Base-by-base conservation (phyloP, 2,797 vertebrate genomes). In the Lepilemur septentrionalis region DNA sequence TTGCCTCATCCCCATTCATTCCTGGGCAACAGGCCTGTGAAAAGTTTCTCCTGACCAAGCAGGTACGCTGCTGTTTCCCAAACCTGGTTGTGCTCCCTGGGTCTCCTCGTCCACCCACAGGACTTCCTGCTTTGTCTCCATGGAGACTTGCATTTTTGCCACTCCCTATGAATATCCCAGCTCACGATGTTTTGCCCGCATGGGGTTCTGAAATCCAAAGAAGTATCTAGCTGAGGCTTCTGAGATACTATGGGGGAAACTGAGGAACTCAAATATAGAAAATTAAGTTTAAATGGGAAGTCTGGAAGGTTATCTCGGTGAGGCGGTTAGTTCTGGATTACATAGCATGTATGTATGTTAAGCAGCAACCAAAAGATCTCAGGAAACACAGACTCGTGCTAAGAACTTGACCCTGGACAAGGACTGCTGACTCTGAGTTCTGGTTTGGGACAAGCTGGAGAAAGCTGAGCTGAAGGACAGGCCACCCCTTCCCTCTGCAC, bases 271-370 rank as follows among this genome's bases (percentile, higher is more conserved):
- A 70, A 5, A 57, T 30, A 32, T 0, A 48, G 57, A 85, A 11
- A 73, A 7, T 32, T 15, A 82, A 14, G 14, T 48, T 23, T 7
- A 11, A 50, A 10, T 6, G 38, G 32, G 22, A 84, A 32, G 79
- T 61, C 41, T 17, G 86, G 38, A 88, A 11, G 61, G 43, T 52
- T 70, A 1, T 75, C 7, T 32, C 43, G 32, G 52, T 61, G 38
- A 88, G 23, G 63, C 0, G 4, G 35, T 69, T 3, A 28, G 28
- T 48, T 14, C 38, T 14, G 13, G 52, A 13, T 65, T 13, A 9
- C 7, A 15, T 13, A 50, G 69, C 7, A 18, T 7, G 25, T 12
- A 2, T 30, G 0, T 30, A 8, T n/a, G 52, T 76, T 46, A 35
- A 67, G 32, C 10, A 41, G 15, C 13, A 7, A 55, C 87, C 57